Conservation (phyloP, 2,797 vertebrate genomes). For the Lutjanus argentimaculatus region DNA sequence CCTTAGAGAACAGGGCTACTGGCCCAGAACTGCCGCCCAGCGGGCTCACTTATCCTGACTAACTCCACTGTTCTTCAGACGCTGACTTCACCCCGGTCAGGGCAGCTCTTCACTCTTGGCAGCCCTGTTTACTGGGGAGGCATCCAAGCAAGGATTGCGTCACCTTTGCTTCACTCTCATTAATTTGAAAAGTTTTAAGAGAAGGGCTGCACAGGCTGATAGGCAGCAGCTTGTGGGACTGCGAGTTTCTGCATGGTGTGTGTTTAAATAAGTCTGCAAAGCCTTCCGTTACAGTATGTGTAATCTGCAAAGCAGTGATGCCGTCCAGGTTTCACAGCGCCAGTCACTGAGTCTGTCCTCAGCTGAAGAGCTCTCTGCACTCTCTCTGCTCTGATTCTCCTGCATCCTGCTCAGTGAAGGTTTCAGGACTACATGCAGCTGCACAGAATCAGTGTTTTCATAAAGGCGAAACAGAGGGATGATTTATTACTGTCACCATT, state of each 20-base stretch:
- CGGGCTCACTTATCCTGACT: slow-evolving; percentile 71
- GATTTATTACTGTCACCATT: slow-evolving; percentile 27
- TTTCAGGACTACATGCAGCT: slow-evolving; percentile 28
- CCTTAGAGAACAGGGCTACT: slow-evolving; percentile 62
- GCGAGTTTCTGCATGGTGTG: slow-evolving; percentile 39
- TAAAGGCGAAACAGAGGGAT: slow-evolving; percentile 5
- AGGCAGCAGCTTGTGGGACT: slow-evolving; percentile 52
- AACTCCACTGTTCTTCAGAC: slow-evolving; percentile 75
- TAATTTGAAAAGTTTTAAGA: slow-evolving; percentile 63
- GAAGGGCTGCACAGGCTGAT: slow-evolving; percentile 48
- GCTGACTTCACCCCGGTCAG: slow-evolving; percentile 69
- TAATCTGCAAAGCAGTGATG: slow-evolving; percentile 46
- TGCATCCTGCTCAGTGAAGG: slow-evolving; percentile 26
- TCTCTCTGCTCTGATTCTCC: slow-evolving; percentile 49
- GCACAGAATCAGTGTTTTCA: slow-evolving; percentile 22
- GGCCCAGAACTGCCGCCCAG: slow-evolving; percentile 65
- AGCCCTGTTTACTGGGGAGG: slow-evolving; percentile 58
- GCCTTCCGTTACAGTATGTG: slow-evolving; percentile 35
- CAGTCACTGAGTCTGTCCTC: slow-evolving; percentile 38
- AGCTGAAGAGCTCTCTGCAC: slow-evolving; percentile 28
- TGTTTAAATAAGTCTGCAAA: slow-evolving; percentile 50
- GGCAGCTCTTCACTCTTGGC: slow-evolving; percentile 68
- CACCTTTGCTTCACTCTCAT: slow-evolving; percentile 76
- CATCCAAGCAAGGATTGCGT: slow-evolving; percentile 73
- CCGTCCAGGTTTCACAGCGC: slow-evolving; percentile 39